These are phyloP conservation scores for Corythornis cristatus DNA, from an alignment of 2,113 vertebrate genomes.

Conservation along the genomic window DNA sequence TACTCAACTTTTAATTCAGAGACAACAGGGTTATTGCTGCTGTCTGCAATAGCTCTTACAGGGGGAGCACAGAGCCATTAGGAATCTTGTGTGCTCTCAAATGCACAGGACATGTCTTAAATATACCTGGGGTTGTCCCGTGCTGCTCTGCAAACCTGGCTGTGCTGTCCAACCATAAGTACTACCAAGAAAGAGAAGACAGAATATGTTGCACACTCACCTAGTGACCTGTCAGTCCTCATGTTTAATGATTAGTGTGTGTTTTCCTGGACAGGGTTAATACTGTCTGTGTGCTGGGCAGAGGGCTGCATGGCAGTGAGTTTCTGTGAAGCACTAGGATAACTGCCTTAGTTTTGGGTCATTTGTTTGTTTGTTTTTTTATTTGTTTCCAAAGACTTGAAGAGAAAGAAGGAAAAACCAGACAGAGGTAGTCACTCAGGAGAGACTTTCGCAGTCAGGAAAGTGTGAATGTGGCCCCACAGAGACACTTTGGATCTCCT, in stretches of 20 bases:
- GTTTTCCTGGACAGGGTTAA: not conserved
- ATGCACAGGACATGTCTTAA: not conserved
- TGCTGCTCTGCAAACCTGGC: not conserved
- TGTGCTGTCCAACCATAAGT: not conserved
- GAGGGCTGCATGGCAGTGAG: not conserved
- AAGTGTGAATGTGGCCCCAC: not conserved
- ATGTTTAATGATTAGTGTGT: fast-evolving
- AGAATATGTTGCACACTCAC: not conserved
- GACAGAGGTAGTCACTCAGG: not conserved
- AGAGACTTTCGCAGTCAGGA: not conserved
- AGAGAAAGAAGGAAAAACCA: not conserved
- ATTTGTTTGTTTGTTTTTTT: not conserved
- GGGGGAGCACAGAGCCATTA: not conserved
- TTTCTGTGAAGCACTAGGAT: not conserved
- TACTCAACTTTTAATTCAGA: not conserved
- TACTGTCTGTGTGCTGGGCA: not conserved
- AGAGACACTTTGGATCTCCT: not conserved
- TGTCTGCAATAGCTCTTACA: not conserved
- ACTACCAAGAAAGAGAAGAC: not conserved
- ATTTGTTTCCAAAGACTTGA: not conserved
- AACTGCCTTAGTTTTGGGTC: not conserved
- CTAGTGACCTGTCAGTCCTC: not conserved
- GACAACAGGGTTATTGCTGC: fast-evolving
- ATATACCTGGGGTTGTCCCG: not conserved
- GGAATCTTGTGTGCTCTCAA: not conserved